Evolutionary conservation across 2,113 vertebrate genomes (phyloP), one percentile per base, ranked within the genome.

Genomic region (Pluvianellus socialis): DNA sequence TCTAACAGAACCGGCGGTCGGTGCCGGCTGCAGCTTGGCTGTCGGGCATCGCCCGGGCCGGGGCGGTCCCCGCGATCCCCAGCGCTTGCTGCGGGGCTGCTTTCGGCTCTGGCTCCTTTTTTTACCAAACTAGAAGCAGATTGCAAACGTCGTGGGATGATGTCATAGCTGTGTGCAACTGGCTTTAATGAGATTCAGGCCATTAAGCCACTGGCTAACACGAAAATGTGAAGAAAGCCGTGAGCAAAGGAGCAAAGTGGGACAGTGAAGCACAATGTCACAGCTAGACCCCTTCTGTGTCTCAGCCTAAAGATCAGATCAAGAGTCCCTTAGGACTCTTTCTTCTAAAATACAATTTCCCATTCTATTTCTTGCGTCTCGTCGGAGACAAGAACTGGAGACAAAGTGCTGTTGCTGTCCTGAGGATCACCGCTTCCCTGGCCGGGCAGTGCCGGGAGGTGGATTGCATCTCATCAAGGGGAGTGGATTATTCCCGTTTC

Each of bases 31-130:
- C 33, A 10, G 52, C 52, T 42, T 2, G 13, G 55, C 15, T 2
- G 1, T 12, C 1, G 5, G 45, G 27, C 47, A 33, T 38, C 3
- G 1, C 38, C 35, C 3, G 1, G 42, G 4, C 38, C 35, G 3
- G 1, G 28, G 4, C 13, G 68, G 40, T n/a, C 8, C 50, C 50
- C 32, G 73, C 1, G 2, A 7, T 15, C 42, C 47, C 30, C 40
- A 28, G 61, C 9, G 1, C 61, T 38, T 11, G 47, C 40, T 8
- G 28, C 1, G 26, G 56, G 72, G 56, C 56, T 23, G 65, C 56
- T 35, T 32, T 13, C 3, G 0, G 10, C 24, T 11, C 38, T 13
- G 21, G 21, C 4, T 22, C 12, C 2, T 20, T 59, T 61, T 40
- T 21, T 7, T 6, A 40, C 22, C 2, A 2, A 20, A 12, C 49